Conservation (phyloP, 2,113 vertebrate genomes). For the Protobothrops mucrosquamatus region DNA sequence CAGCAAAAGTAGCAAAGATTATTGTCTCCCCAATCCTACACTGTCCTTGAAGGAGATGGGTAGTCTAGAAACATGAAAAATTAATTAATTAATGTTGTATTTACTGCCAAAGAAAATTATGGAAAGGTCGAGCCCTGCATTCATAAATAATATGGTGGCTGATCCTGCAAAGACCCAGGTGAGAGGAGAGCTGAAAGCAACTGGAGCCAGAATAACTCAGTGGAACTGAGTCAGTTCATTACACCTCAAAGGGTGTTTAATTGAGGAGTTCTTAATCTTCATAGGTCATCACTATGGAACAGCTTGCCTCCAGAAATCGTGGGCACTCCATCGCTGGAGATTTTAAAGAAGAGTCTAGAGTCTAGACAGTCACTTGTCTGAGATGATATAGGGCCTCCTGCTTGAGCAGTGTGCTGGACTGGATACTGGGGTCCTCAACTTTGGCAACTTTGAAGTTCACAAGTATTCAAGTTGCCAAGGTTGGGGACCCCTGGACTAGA, state of each 20-base stretch:
- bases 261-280: neutral
- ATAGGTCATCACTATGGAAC: neutral
- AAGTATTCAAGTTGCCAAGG: no score
- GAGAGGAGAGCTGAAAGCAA: neutral
- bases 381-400: no score
- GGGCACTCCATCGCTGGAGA: no score
- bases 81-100: neutral
- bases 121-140: neutral
- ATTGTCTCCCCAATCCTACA: neutral
- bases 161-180: neutral
- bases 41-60: neutral
- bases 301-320: no score
- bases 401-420: no score
- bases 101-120: neutral
- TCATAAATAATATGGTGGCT: neutral
- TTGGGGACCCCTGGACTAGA: no score
- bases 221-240: neutral
- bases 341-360: no score
- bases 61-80: neutral
- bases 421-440: no score
- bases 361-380: no score
- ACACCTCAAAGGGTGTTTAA: neutral
- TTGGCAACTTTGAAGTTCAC: no score
- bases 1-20: neutral
- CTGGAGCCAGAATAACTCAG: neutral